A percentile compares a stretch with the other conserved stretches of the same genome.
Evolutionary conservation across 2,113 vertebrate species (phyloP).

Genomic region (Strix aluco): DNA sequence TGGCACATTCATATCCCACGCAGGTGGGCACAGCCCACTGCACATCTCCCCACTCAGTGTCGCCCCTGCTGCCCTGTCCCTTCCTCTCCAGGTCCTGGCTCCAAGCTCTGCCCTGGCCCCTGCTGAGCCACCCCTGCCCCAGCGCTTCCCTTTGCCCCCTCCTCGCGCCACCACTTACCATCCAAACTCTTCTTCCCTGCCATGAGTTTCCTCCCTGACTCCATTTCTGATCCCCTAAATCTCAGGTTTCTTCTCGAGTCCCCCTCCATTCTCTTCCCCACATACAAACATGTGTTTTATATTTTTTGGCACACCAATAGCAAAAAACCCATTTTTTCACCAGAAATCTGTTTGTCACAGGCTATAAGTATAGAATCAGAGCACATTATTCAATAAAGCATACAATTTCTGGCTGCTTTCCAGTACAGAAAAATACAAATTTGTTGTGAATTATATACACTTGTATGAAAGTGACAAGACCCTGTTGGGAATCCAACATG

Average conservation of each 20-base stretch:
- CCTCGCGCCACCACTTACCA: fast-evolving
- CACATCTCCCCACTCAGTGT: fast-evolving
- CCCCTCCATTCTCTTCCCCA: not conserved
- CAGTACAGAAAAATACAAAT: not conserved
- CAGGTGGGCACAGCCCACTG: not conserved
- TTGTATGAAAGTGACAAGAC: not conserved
- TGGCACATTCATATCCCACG: fast-evolving
- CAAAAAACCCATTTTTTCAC: not conserved
- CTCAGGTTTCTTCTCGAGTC: not conserved
- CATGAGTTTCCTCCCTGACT: not conserved
- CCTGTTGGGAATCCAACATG: not conserved
- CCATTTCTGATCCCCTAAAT: not conserved
- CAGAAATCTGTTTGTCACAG: not conserved
- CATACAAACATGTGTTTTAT: not conserved
- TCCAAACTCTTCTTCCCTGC: not conserved
- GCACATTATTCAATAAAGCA: not conserved
- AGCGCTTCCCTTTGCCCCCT: fast-evolving
- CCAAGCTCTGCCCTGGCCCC: not conserved
- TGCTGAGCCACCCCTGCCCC: not conserved
- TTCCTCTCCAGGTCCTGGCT: not conserved
- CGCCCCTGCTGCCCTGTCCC: fast-evolving
- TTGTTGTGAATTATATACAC: not conserved
- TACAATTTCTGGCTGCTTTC: not conserved
- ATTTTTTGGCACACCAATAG: not conserved
- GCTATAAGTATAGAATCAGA: not conserved